Base-by-base conservation (phyloP, 2,113 vertebrate genomes). In the Heterotis niloticus region DNA sequence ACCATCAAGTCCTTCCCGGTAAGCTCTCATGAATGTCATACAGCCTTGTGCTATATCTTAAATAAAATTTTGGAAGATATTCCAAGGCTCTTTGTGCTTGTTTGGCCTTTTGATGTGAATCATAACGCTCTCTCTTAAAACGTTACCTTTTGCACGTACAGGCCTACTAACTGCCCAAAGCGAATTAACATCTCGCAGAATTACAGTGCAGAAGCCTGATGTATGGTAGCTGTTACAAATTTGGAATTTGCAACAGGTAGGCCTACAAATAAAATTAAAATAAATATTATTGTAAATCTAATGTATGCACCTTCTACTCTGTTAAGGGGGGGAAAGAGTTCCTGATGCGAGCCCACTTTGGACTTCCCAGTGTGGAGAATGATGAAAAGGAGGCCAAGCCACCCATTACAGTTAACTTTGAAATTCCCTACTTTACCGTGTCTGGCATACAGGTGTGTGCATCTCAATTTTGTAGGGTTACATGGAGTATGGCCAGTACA, bases 391-490 rank as follows among this genome's bases (percentile, higher is more conserved):
- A 97, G 80, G 96, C 95, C 17, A 94, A 93, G 81, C 95, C 96
- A 14, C 96, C 96, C 62, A 95, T 98, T 52, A 91, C 93, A 0
- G 95, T 98, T 81, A 96, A 94, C 86, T 98, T 98, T 83, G 96
- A 98, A 89, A 98, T 98, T 75, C 96, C 96, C 5, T 98, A 98
- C 83, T 98, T 98, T 82, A 98, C 96, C 0, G 96, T 98, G 54
- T 98, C 96, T 0, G 96, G 96, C 75, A 97, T 98, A 83, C 96
- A 98, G 95, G 96, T 98, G 78, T 73, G 78, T 80, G 26, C 62
- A 13, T 56, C 68, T 80, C 79, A 0, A 59, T 14, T 75, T 9
- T 67, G 60, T 62, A 34, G 65, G 66, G 81, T 23, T 82, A 52
- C 29, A 14, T 44, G 52, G 17, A 13, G 51, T 11, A 11, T 11